A percentile compares a stretch with the other conserved stretches of the same genome.
Evolutionary conservation across 2,797 vertebrate species (phyloP).

Genomic region (Enteromius unitaeniatus): DNA sequence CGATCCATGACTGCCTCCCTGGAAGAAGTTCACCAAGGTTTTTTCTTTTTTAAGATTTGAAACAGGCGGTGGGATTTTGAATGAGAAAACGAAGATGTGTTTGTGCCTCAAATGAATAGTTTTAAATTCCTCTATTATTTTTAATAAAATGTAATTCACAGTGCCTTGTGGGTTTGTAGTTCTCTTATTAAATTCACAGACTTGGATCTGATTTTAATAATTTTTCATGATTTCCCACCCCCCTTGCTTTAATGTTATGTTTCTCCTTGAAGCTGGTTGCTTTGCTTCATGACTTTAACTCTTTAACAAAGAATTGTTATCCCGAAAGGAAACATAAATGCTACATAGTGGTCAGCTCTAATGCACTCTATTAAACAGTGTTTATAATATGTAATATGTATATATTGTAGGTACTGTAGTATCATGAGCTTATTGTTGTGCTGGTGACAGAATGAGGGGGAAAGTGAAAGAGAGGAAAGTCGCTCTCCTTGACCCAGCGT

Average conservation of each 20-base stretch:
- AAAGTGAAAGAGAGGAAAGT: background rate
- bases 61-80: no score
- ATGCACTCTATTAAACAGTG: background rate
- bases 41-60: no score
- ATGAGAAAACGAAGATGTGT: no score
- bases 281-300: background rate
- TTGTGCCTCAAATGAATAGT: background rate
- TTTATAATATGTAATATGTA: no score
- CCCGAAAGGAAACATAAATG: background rate
- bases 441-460: constrained; percentile 13
- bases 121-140: background rate
- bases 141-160: background rate
- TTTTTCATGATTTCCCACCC: background rate
- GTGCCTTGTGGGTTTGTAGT: background rate
- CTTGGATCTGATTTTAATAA: background rate
- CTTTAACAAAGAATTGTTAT: background rate
- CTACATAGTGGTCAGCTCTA: background rate
- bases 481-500: constrained; percentile 48
- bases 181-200: background rate
- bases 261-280: background rate
- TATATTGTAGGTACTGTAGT: background rate
- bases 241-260: background rate
- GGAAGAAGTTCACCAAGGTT: no score
- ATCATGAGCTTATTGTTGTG: background rate
- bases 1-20: no score